A percentile compares a stretch with the other conserved stretches of the same genome.
Evolutionary conservation across 1,140 invertebrate species (phyloP).

Genomic region (Papilio dardanus): DNA sequence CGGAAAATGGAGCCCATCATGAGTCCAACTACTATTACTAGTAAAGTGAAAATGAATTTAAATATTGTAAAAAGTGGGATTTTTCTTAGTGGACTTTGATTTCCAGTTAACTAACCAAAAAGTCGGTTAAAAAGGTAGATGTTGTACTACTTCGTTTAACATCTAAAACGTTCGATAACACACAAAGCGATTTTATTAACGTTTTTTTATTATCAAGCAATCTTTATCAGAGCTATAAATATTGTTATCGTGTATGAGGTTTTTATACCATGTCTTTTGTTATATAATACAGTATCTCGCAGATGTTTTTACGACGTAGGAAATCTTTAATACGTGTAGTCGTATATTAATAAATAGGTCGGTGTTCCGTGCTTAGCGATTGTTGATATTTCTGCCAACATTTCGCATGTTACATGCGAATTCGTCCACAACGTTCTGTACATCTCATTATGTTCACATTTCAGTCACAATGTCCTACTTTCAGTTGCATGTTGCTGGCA

Average conservation of each 20-base stretch:
- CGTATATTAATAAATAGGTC: constrained; percentile 37
- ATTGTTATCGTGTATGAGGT: neutral
- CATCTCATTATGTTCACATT: constrained; percentile 21
- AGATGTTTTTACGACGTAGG: constrained; percentile 23
- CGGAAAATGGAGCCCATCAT: no score
- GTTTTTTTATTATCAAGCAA: neutral
- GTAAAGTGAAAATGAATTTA: no score
- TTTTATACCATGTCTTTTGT: neutral
- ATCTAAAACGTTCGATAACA: neutral
- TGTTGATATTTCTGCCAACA: constrained; percentile 18
- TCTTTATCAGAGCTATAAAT: neutral
- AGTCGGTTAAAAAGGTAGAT: no score
- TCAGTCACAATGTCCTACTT: constrained; percentile 25
- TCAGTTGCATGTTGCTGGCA: neutral
- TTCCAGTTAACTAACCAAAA: no score
- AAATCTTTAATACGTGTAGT: constrained; percentile 35
- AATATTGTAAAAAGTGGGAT: no score
- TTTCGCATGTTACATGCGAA: constrained; percentile 37
- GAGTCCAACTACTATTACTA: no score
- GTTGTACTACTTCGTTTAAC: neutral
- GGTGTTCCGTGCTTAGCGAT: constrained; percentile 11
- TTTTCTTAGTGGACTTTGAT: no score
- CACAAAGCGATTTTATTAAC: neutral
- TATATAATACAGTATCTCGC: constrained; percentile 21
- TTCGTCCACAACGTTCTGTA: constrained; percentile 2